These are phyloP conservation scores for Propithecus coquereli DNA, from an alignment of 2,113 vertebrate species.

Conservation along the genomic window DNA sequence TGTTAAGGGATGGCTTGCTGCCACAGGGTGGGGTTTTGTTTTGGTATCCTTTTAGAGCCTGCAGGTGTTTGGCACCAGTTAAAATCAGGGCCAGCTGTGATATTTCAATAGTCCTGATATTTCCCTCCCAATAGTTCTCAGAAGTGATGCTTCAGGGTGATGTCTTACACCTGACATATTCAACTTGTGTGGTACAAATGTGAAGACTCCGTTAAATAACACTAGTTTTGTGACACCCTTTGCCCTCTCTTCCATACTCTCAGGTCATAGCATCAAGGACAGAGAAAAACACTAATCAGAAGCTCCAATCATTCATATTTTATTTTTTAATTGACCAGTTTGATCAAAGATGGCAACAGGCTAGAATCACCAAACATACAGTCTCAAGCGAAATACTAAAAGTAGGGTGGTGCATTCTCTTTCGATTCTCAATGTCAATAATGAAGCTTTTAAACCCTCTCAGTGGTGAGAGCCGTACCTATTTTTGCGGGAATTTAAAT, in stretches of 20 bases:
- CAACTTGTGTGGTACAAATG: conserved; percentile 86
- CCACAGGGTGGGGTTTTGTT: conserved; percentile 88
- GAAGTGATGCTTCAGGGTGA: conserved; percentile 83
- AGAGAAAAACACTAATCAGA: background rate
- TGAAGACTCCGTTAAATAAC: conserved; percentile 60
- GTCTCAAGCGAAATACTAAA: conserved; percentile 14
- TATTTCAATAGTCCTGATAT: conserved; percentile 83
- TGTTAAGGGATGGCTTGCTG: conserved; percentile 83
- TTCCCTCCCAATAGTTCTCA: conserved; percentile 86
- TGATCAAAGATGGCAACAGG: background rate
- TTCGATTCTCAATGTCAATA: conserved; percentile 58
- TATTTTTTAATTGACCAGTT: background rate
- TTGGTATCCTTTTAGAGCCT: conserved; percentile 87
- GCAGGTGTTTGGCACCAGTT: conserved; percentile 89
- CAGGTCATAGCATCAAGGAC: conserved; percentile 44
- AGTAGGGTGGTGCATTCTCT: conserved; percentile 20
- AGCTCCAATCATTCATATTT: background rate
- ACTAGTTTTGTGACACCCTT: conserved; percentile 36
- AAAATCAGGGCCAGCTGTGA: conserved; percentile 85
- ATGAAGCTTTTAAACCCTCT: conserved; percentile 31
- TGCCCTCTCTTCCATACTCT: conserved; percentile 42
- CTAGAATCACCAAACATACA: background rate
- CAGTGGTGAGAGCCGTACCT: conserved; percentile 69
- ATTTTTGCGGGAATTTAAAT: conserved; percentile 66
- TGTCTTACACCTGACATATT: conserved; percentile 86